Evolutionary conservation across 1,140 invertebrate species (phyloP).

Genomic region (Nixonia krombeini): DNA sequence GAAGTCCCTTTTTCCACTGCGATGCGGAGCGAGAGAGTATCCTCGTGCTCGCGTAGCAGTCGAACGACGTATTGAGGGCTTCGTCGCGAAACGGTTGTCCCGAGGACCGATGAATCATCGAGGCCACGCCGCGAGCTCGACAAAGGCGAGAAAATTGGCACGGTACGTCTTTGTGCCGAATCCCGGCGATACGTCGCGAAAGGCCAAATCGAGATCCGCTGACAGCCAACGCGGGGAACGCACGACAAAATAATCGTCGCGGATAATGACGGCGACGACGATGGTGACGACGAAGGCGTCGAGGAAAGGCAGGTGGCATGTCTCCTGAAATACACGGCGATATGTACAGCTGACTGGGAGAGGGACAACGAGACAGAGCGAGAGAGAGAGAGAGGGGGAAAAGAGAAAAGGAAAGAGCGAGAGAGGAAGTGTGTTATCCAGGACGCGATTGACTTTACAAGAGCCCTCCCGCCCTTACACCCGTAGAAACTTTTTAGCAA

Average conservation of each 20-base stretch:
- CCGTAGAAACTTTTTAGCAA: no score
- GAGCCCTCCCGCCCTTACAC: no score
- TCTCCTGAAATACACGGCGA: slow-evolving; percentile 7
- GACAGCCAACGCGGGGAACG: neutral
- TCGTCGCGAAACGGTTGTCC: no score
- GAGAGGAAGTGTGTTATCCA: no score
- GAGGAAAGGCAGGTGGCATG: neutral
- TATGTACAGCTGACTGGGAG: slow-evolving; percentile 8
- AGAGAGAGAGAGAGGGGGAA: no score
- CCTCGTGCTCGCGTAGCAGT: no score
- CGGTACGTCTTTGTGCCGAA: neutral
- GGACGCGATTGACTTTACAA: no score
- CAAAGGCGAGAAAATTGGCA: neutral
- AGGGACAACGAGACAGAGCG: neutral
- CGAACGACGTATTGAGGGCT: no score
- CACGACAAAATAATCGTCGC: neutral
- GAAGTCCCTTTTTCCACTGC: no score
- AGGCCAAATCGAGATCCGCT: neutral
- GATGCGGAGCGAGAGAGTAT: no score
- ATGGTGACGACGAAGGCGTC: slow-evolving; percentile 1
- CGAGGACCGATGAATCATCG: neutral
- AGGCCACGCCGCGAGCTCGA: neutral
- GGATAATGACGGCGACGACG: neutral
- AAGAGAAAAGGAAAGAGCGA: neutral
- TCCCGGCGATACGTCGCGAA: neutral